Evolutionary conservation across 2,888 invertebrate species (phyloP).

Genomic region (Teinopalpus imperialis): DNA sequence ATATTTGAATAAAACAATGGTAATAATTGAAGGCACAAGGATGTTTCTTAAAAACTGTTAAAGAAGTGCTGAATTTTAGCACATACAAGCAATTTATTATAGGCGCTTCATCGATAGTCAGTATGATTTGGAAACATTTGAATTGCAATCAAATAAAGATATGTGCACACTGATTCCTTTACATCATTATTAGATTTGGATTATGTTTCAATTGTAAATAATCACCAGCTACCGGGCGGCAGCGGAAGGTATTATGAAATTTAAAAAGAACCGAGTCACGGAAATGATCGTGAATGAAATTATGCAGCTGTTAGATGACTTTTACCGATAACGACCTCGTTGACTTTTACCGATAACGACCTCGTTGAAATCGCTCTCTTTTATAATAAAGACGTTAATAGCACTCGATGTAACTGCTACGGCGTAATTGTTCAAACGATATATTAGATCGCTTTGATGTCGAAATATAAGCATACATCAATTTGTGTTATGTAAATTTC

Average conservation of each 20-base stretch:
- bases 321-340: constrained; percentile 10
- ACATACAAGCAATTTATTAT: no score
- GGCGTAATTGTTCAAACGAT: not conserved
- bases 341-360: not conserved
- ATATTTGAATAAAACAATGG: no score
- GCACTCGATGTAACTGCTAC: not conserved
- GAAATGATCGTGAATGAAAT: constrained; percentile 1
- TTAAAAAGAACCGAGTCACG: constrained; percentile 1
- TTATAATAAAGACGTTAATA: not conserved
- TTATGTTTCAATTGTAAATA: not conserved
- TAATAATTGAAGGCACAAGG: no score
- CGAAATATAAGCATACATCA: no score
- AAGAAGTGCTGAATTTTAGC: no score
- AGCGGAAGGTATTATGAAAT: constrained; percentile 14
- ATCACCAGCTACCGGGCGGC: constrained; percentile 3
- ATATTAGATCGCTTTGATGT: no score
- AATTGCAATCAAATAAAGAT: no score
- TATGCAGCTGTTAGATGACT: not conserved
- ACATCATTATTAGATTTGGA: not conserved
- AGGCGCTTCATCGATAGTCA: no score
- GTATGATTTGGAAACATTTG: no score
- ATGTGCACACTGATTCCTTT: no score
- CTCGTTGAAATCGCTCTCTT: constrained; percentile 5
- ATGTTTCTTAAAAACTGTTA: no score
- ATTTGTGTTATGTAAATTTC: no score